Evolutionary conservation across 2,888 invertebrate genomes (phyloP).

Genomic region (Lasioglossum leucozonium): DNA sequence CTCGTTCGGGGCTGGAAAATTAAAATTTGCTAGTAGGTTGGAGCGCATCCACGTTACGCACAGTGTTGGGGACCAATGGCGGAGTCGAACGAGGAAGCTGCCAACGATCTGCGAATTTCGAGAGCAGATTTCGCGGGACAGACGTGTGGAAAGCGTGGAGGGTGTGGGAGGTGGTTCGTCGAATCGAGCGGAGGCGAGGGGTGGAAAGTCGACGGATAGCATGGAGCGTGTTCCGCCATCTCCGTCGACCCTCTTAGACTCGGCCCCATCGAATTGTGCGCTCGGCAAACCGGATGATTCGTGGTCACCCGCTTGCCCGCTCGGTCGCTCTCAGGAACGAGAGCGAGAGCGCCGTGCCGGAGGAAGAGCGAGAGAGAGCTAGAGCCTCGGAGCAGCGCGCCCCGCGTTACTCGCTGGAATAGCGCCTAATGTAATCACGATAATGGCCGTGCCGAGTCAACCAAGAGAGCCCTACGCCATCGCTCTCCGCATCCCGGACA

Average conservation of each 20-base stretch:
- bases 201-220: constrained; percentile 35
- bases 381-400: constrained; percentile 17
- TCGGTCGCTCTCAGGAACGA: not conserved
- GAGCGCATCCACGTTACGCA: too few relatives aligned
- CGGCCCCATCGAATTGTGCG: constrained; percentile 64
- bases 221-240: constrained; percentile 30
- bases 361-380: not conserved
- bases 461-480: constrained; percentile 60
- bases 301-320: constrained; percentile 19
- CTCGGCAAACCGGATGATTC: constrained; percentile 61
- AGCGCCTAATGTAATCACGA: constrained; percentile 76
- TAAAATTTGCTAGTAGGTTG: too few relatives aligned
- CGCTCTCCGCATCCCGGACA: constrained; percentile 69
- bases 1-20: too few relatives aligned
- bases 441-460: constrained; percentile 72
- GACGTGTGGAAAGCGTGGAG: not conserved
- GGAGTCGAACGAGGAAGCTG: not conserved
- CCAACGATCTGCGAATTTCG: not conserved
- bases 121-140: not conserved
- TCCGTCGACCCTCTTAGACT: constrained; percentile 41
- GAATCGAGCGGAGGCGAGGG: not conserved
- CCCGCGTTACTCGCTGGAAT: constrained; percentile 59
- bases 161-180: not conserved
- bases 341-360: not conserved
- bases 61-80: too few relatives aligned